Conservation (phyloP, 2,888 invertebrate species). For the Mythimna impura region DNA sequence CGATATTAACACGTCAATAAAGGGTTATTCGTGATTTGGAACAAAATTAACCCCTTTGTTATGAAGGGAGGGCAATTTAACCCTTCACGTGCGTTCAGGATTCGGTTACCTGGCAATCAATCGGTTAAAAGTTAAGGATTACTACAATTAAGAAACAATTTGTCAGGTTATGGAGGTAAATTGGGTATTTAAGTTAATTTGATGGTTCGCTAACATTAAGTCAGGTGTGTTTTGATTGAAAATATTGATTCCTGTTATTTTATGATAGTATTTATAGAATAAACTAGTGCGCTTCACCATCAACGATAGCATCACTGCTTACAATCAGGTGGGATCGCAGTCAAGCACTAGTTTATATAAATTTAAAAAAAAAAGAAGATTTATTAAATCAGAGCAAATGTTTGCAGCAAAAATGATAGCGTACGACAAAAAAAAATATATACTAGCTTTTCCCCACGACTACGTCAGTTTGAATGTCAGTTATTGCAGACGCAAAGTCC, state of each 20-base stretch:
- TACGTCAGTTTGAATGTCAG: no score
- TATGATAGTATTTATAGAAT: no score
- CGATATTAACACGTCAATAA: slow-evolving; percentile 85
- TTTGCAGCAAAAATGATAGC: no score
- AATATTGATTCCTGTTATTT: neutral
- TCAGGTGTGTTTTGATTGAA: slow-evolving; percentile 17
- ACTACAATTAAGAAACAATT: slow-evolving; percentile 76
- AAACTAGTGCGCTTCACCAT: no score
- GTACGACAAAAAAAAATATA: no score
- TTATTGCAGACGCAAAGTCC: no score
- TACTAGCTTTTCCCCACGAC: no score
- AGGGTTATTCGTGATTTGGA: slow-evolving; percentile 76
- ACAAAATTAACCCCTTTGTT: slow-evolving; percentile 82
- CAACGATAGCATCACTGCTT: no score
- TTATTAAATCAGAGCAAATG: no score
- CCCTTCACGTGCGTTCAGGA: slow-evolving; percentile 52
- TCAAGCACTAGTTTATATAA: no score
- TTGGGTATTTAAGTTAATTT: slow-evolving; percentile 48
- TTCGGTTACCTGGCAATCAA: slow-evolving; percentile 80
- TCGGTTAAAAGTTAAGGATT: slow-evolving; percentile 75
- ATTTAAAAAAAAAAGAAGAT: no score
- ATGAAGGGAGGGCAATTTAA: slow-evolving; percentile 74
- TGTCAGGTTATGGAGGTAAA: slow-evolving; percentile 59
- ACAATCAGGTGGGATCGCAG: no score
- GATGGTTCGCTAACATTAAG: slow-evolving; percentile 13